These are phyloP conservation scores for Hexactinellida sp. DNA, from an alignment of 37 sponge, comb jelly and placozoan species.

Conservation along the genomic window DNA sequence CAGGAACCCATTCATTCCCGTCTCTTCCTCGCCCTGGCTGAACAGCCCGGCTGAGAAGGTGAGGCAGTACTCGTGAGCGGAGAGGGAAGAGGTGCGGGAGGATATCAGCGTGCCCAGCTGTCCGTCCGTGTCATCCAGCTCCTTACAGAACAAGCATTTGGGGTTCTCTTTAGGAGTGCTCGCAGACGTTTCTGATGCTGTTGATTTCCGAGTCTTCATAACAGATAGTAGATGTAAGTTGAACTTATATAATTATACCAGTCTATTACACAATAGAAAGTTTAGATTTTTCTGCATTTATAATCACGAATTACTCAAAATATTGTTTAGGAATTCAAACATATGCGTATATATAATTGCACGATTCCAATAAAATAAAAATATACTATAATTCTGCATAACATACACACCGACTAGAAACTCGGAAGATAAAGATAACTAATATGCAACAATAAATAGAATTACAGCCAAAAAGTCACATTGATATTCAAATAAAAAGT, in stretches of 20 bases:
- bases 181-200: not conserved
- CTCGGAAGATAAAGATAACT: not conserved
- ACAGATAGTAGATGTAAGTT: too few species aligned
- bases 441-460: conserved; percentile 4
- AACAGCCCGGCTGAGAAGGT: conserved; percentile 1
- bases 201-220: too few species aligned
- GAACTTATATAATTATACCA: too few species aligned
- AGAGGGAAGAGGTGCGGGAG: not conserved
- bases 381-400: not conserved
- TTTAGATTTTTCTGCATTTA: not conserved
- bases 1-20: not conserved
- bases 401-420: not conserved
- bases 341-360: not conserved
- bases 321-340: too few species aligned
- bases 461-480: not conserved
- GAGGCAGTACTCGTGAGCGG: not conserved
- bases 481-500: conserved; percentile 14
- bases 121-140: not conserved
- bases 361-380: not conserved
- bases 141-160: not conserved
- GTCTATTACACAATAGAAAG: too few species aligned
- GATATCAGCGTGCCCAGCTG: not conserved
- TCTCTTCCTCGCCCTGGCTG: not conserved
- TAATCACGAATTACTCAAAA: not conserved
- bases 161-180: not conserved